These are phyloP conservation scores for Leptothorax acervorum DNA, from an alignment of 2,888 invertebrate genomes.

Conservation along the genomic window DNA sequence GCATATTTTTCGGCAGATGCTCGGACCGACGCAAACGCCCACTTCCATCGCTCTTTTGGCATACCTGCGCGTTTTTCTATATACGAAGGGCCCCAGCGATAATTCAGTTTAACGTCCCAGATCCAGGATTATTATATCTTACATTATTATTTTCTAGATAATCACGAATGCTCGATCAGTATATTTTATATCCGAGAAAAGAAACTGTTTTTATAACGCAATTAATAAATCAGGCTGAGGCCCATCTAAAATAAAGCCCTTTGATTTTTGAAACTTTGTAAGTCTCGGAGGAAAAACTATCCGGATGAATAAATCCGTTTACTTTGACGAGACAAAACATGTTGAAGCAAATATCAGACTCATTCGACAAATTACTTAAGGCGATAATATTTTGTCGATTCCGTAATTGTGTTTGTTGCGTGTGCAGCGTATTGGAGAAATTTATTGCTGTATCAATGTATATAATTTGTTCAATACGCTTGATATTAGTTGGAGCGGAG, in stretches of 20 bases:
- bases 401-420: background rate
- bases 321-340: background rate
- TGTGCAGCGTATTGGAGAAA: background rate
- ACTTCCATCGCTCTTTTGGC: conserved; percentile 49
- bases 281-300: background rate
- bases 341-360: background rate
- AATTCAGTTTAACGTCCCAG: conserved; percentile 29
- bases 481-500: conserved; percentile 17
- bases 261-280: background rate
- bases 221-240: background rate
- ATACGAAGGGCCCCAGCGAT: background rate
- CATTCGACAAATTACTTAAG: background rate
- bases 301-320: background rate
- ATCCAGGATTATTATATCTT: conserved; percentile 16
- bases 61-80: conserved; percentile 35
- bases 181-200: background rate
- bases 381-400: conserved; percentile 16
- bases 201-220: background rate
- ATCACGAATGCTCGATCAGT: background rate
- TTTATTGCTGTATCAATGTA: background rate
- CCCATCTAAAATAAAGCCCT: background rate
- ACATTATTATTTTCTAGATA: conserved; percentile 22
- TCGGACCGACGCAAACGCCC: conserved; percentile 66
- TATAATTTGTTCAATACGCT: conserved; percentile 8
- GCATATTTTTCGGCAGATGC: conserved; percentile 81